Percentiles rank a stretch among this genome's conserved stretches.
phyloP scores from a whole-genome alignment of 1,140 invertebrate genomes.

The Euura saliciscinereae region DNA sequence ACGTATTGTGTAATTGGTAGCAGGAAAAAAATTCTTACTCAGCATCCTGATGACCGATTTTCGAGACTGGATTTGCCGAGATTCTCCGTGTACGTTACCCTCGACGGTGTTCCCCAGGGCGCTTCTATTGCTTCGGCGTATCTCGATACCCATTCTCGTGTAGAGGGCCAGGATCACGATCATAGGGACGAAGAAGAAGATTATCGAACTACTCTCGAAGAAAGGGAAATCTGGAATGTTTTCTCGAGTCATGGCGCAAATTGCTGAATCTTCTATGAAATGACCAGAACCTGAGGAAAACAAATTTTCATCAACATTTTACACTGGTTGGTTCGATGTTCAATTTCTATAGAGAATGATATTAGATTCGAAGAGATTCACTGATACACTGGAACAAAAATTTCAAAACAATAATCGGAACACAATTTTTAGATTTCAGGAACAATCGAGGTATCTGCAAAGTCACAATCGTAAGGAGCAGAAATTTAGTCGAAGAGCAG shows the following conservation, averaged over 20 bases:
- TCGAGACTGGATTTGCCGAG: constrained; percentile 69
- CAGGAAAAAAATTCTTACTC: constrained; percentile 62
- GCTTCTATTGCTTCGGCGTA: constrained; percentile 64
- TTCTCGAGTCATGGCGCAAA: constrained; percentile 73
- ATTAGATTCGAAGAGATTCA: too few relatives aligned
- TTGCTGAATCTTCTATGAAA: constrained; percentile 69
- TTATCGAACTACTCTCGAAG: constrained; percentile 79
- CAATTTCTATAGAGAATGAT: too few relatives aligned
- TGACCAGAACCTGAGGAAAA: constrained; percentile 47
- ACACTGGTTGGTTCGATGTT: too few relatives aligned
- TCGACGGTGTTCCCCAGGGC: constrained; percentile 46
- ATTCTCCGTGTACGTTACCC: constrained; percentile 70
- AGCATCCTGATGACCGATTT: constrained; percentile 83
- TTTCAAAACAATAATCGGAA: too few relatives aligned
- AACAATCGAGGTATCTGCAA: too few relatives aligned
- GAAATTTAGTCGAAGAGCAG: too few relatives aligned
- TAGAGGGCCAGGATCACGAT: constrained; percentile 79
- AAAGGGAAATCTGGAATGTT: constrained; percentile 61
- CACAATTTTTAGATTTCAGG: too few relatives aligned
- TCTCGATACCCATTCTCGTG: constrained; percentile 75
- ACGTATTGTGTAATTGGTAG: too few relatives aligned
- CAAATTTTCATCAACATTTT: background rate
- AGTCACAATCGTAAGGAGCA: too few relatives aligned
- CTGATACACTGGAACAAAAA: too few relatives aligned
- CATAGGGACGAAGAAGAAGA: constrained; percentile 87